Evolutionary conservation across 2,113 vertebrate species (phyloP), one percentile per base, ranked within the genome.

Genomic region (Coturnix japonica): DNA sequence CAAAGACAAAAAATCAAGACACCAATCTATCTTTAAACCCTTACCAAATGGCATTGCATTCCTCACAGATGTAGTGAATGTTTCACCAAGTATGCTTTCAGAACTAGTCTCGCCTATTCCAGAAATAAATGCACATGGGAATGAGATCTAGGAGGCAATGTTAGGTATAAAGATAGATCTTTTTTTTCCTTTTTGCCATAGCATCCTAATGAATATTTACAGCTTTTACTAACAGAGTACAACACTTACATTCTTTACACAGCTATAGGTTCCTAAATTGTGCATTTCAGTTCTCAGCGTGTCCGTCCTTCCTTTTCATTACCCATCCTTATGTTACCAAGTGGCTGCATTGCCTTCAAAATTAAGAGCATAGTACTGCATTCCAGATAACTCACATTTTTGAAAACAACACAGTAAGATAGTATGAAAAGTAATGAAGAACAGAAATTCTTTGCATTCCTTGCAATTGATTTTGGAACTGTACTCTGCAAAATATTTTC

Each of bases 121-220:
- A 78, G 80, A 71, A 78, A 71, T 28, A 56, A 81, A 89, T 7
- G 1, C 19, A 43, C 9, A 31, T 12, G 5, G 22, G 71, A 71
- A 79, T 60, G 84, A 69, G 35, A 69, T 60, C 4, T 17, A 1
- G 11, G 23, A 72, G 30, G 19, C 33, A 25, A 22, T 41, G 65
- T 7, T 83, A 54, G 60, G 60, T 47, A 46, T 43, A 15, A 49
- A 30, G 1, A 47, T 70, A 56, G 7, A 54, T 53, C 3, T 5
- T 19, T 53, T 54, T 17, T 18, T 31, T 37, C 37, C 9, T 65
- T 64, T 87, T 79, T 73, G 7, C 4, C 15, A 46, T 30, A 88
- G 9, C 3, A 54, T 0, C 1, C 6, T 46, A n/a, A 61, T 14
- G 8, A 75, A 28, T 39, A 33, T 2, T 41, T 54, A 5, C 0